A percentile compares a stretch with the other conserved stretches of the same genome.
phyloP scores from a whole-genome alignment of 2,113 vertebrate species.

The Rynchops niger region DNA sequence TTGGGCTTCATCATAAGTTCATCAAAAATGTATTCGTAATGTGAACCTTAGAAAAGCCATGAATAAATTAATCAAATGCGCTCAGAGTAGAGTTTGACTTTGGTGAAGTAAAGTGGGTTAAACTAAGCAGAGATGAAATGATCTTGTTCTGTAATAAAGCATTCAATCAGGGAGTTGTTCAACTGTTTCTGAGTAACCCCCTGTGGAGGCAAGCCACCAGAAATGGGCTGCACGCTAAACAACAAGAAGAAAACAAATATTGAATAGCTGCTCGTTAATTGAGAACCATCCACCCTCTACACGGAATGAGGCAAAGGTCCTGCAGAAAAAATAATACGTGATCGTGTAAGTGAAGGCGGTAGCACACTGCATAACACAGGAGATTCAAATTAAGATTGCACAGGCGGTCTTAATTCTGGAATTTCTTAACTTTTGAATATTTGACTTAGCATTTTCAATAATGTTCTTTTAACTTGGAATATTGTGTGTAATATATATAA shows the following conservation, averaged over 20 bases:
- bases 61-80: not conserved
- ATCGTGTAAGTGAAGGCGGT: not conserved
- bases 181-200: not conserved
- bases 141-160: not conserved
- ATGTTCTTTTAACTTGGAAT: not conserved
- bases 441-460: not conserved
- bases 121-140: not conserved
- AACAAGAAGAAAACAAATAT: not conserved
- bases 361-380: not conserved
- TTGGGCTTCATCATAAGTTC: not conserved
- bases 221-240: not conserved
- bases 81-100: not conserved
- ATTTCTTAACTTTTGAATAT: not conserved
- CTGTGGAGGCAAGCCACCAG: not conserved
- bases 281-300: not conserved
- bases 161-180: not conserved
- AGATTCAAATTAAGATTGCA: not conserved
- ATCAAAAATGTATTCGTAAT: not conserved
- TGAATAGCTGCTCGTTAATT: not conserved
- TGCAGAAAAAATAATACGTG: rapidly evolving
- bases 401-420: not conserved
- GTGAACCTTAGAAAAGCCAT: not conserved
- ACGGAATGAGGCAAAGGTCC: not conserved
- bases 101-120: not conserved
- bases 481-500: not conserved